Conservation (phyloP, 2,888 invertebrate genomes). For the Machimus atricapillus region DNA sequence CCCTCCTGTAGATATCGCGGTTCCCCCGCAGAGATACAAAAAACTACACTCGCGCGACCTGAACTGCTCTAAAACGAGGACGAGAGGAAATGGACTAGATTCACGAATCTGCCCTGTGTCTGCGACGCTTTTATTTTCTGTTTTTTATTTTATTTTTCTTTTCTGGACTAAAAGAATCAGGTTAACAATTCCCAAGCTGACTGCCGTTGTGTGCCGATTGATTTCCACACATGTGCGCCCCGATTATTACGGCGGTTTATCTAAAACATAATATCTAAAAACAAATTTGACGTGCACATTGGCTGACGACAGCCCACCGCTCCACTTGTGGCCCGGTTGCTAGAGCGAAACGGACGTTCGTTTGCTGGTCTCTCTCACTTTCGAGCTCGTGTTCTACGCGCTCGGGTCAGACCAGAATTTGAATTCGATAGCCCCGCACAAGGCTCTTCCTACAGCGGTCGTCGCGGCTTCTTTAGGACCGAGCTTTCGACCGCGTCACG, state of each 20-base stretch:
- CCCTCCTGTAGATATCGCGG: not conserved
- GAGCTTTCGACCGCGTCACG: not conserved
- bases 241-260: not conserved
- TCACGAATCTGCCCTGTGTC: not conserved
- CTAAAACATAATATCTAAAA: conserved; percentile 6
- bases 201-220: not conserved
- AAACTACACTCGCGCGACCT: not conserved
- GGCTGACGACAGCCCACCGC: not conserved
- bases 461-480: not conserved
- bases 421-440: conserved; percentile 56
- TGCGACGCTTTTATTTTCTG: not conserved
- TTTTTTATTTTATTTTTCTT: not conserved
- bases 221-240: not conserved
- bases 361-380: not conserved
- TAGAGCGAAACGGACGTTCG: conserved; percentile 4
- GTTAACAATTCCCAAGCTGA: conserved; percentile 33
- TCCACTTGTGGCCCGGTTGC: not conserved
- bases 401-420: conserved; percentile 44
- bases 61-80: not conserved
- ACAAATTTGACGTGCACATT: not conserved
- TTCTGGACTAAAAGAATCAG: conserved; percentile 20
- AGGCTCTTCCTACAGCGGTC: conserved; percentile 56
- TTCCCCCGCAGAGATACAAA: not conserved
- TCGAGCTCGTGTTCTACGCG: not conserved
- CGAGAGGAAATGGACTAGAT: conserved; percentile 25